A percentile compares a stretch with the other conserved stretches of the same genome.
These are phyloP conservation scores for Phallusia fumigata DNA, from an alignment of 23 tunicate genomes.

Conservation along the genomic window DNA sequence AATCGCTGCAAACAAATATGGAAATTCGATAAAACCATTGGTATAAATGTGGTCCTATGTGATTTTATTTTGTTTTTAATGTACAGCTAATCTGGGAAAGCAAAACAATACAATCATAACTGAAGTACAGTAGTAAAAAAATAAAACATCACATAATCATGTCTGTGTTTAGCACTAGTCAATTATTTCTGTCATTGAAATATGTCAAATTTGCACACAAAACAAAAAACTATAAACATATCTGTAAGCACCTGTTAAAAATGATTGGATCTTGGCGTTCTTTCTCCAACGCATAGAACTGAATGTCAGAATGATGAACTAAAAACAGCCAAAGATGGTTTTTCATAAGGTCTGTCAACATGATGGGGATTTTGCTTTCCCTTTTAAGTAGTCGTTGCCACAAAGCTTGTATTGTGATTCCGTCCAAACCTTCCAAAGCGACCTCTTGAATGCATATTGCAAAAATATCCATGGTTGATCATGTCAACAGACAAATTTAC, in stretches of 20 bases:
- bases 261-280: conserved; percentile 59
- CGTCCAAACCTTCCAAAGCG: conserved; percentile 89
- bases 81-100: too few relatives aligned
- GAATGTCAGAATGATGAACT: conserved; percentile 26
- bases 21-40: too few relatives aligned
- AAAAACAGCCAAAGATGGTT: conserved; percentile 59
- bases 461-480: conserved; percentile 52
- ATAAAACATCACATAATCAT: too few relatives aligned
- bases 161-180: too few relatives aligned
- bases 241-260: conserved; percentile 55
- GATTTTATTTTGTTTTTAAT: too few relatives aligned
- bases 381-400: conserved; percentile 61
- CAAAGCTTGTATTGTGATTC: conserved; percentile 73
- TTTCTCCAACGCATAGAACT: conserved; percentile 30
- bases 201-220: background rate
- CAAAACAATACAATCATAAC: too few relatives aligned
- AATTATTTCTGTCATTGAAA: too few relatives aligned
- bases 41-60: too few relatives aligned
- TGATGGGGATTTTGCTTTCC: conserved; percentile 34
- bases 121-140: too few relatives aligned
- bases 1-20: too few relatives aligned
- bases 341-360: conserved; percentile 31
- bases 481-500: too few relatives aligned
- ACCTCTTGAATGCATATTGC: conserved; percentile 61
- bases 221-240: background rate